Conservation (phyloP, 2,797 vertebrate genomes). For the Sylvia borin region DNA sequence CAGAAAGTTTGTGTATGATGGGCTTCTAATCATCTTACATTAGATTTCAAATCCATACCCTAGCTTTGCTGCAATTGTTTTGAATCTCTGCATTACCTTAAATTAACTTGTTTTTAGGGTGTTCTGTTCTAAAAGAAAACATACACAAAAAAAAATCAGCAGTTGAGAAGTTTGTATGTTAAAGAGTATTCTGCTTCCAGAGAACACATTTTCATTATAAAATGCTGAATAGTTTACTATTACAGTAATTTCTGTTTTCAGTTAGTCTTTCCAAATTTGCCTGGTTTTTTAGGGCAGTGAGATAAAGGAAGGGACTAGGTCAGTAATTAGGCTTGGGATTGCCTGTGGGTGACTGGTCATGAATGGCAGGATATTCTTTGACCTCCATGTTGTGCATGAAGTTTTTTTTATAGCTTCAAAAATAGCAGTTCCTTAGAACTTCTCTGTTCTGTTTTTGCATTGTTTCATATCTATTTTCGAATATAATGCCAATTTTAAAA, state of each 20-base stretch:
- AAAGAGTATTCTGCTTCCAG: neutral
- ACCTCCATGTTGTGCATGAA: neutral
- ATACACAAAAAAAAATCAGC: neutral
- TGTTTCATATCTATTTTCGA: neutral
- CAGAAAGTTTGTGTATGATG: neutral
- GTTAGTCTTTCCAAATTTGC: neutral
- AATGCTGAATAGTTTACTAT: neutral
- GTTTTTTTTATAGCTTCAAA: neutral
- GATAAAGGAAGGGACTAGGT: neutral
- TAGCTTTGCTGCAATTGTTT: neutral
- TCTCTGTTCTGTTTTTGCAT: neutral
- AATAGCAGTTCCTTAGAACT: neutral
- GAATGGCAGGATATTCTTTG: constrained; percentile 44
- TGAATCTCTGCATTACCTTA: neutral
- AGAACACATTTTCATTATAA: neutral
- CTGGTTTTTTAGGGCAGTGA: neutral
- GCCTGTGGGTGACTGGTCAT: neutral
- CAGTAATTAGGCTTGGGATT: neutral
- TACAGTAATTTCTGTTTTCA: neutral
- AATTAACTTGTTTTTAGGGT: neutral
- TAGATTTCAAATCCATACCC: neutral
- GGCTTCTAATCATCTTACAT: neutral
- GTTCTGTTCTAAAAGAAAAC: neutral
- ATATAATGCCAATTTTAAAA: neutral
- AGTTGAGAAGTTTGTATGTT: neutral